Percentiles rank a stretch among this genome's conserved stretches.
phyloP scores from a whole-genome alignment of 2,797 vertebrate genomes.

The Helarctos malayanus region DNA sequence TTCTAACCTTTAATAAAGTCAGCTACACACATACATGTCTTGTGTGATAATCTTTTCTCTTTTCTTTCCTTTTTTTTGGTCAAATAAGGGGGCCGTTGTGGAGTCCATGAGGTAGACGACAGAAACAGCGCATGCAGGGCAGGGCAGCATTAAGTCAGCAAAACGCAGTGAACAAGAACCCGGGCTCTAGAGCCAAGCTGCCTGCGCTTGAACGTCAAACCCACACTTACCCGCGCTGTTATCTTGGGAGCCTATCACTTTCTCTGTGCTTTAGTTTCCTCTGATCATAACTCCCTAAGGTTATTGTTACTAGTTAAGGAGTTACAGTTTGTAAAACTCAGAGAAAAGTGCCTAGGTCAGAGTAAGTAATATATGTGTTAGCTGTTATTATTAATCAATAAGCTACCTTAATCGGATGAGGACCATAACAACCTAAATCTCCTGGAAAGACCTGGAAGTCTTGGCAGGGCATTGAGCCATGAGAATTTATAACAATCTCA shows the following conservation, averaged over 20 bases:
- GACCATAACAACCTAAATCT: accelerated
- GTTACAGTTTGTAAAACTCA: background rate
- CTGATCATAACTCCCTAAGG: background rate
- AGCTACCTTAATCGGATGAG: background rate
- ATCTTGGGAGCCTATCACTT: background rate
- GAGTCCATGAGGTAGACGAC: background rate
- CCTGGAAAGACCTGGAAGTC: background rate
- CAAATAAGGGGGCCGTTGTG: background rate
- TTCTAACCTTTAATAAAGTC: background rate
- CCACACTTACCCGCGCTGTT: background rate
- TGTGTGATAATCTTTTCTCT: background rate
- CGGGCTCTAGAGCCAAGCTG: background rate
- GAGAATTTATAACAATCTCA: background rate
- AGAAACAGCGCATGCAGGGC: background rate
- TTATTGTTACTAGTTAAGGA: background rate
- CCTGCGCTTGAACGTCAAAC: background rate
- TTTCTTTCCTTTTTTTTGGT: background rate
- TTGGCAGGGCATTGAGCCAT: background rate
- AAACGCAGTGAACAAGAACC: background rate
- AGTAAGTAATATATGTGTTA: background rate
- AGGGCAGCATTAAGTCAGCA: background rate
- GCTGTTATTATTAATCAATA: background rate
- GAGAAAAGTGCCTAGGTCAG: background rate
- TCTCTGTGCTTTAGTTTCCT: background rate
- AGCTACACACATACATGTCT: background rate